Percentiles rank a stretch among this genome's conserved stretches.
Conservation (phyloP, 1,140 invertebrate species). For the Conus ventricosus region DNA sequence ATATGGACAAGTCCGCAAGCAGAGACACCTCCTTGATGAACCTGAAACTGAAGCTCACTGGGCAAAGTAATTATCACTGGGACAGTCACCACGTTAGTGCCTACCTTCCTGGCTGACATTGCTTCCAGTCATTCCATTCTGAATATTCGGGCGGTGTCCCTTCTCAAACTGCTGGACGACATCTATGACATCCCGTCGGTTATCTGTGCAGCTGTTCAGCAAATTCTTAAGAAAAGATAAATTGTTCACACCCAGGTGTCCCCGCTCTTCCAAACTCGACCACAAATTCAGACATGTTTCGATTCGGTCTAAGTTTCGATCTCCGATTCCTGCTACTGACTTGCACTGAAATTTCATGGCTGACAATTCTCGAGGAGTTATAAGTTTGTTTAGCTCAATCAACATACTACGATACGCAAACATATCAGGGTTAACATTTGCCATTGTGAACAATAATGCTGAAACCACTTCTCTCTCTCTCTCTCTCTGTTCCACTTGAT, state of each 20-base stretch:
- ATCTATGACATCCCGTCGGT: slow-evolving; percentile 45
- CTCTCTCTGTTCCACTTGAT: too few relatives aligned
- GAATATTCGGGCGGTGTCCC: neutral
- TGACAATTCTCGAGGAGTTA: slow-evolving; percentile 29
- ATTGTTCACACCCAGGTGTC: slow-evolving; percentile 41
- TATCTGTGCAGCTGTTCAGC: slow-evolving; percentile 45
- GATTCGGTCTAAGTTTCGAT: slow-evolving; percentile 53
- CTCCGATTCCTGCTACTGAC: slow-evolving; percentile 45
- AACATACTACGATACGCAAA: slow-evolving; percentile 22
- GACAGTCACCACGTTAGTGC: too few relatives aligned
- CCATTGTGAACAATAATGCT: neutral
- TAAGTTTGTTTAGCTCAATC: slow-evolving; percentile 18
- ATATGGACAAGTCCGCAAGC: too few relatives aligned
- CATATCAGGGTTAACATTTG: neutral
- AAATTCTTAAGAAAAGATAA: slow-evolving; percentile 48
- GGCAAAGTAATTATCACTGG: too few relatives aligned
- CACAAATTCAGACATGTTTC: slow-evolving; percentile 46
- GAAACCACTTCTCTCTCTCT: too few relatives aligned
- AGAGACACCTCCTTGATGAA: too few relatives aligned
- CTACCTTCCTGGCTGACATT: neutral
- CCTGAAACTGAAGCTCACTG: too few relatives aligned
- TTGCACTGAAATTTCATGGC: slow-evolving; percentile 55
- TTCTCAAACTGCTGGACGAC: slow-evolving; percentile 38
- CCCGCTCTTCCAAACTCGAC: slow-evolving; percentile 53
- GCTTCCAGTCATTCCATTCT: neutral